Evolutionary conservation across 23 tunicate species (phyloP).

Genomic region (Trididemnum miniatum): DNA sequence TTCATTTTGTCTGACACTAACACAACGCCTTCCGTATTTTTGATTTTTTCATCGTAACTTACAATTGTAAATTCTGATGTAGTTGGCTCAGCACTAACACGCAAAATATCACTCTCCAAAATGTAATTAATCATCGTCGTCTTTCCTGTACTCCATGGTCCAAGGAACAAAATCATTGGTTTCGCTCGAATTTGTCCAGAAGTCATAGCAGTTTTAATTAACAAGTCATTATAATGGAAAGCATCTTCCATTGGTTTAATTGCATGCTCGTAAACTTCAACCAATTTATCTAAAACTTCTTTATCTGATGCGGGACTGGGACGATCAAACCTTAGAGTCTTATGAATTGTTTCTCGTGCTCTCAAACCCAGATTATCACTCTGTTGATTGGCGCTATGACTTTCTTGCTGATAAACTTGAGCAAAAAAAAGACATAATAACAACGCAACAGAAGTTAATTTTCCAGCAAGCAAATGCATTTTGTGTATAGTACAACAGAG

Average conservation of each 20-base stretch:
- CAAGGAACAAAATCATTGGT: conserved; percentile 65
- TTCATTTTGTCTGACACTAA: conserved; percentile 55
- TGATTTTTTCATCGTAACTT: conserved; percentile 52
- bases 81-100: conserved; percentile 78
- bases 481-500: too few relatives aligned
- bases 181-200: conserved; percentile 59
- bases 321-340: conserved; percentile 51
- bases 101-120: conserved; percentile 53
- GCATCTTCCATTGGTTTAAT: conserved; percentile 60
- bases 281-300: conserved; percentile 40
- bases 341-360: conserved; percentile 34
- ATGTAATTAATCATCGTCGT: conserved; percentile 72
- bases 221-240: conserved; percentile 58
- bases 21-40: conserved; percentile 63
- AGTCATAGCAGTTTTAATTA: conserved; percentile 40
- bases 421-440: background rate
- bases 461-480: too few relatives aligned
- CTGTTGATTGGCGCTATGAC: background rate
- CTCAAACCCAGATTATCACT: background rate
- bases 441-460: too few relatives aligned
- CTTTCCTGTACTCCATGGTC: conserved; percentile 79
- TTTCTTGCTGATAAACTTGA: background rate
- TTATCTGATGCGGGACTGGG: conserved; percentile 29
- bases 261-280: conserved; percentile 39
- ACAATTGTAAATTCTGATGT: conserved; percentile 70